Evolutionary conservation across 2,113 vertebrate genomes (phyloP).

Genomic region (Urocolius indicus): DNA sequence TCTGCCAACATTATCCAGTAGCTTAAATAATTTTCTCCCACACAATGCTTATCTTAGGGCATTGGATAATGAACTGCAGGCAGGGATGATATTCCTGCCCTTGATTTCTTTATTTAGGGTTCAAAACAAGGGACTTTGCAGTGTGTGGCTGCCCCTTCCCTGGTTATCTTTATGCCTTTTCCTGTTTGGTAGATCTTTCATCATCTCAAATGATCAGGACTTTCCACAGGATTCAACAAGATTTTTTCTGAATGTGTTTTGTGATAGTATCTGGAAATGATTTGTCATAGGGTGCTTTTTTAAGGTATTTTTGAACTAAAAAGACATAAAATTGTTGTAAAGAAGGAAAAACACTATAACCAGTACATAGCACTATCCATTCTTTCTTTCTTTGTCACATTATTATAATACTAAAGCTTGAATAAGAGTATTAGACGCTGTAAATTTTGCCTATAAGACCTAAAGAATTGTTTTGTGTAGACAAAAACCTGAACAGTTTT

Average conservation of each 20-base stretch:
- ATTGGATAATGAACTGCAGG: neutral
- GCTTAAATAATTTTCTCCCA: neutral
- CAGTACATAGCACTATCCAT: neutral
- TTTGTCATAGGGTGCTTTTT: neutral
- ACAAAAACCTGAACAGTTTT: neutral
- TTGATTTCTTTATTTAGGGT: neutral
- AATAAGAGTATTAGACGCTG: neutral
- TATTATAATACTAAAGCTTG: neutral
- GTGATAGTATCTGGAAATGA: neutral
- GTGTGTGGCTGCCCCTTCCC: neutral
- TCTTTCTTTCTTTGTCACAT: neutral
- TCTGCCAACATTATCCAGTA: neutral
- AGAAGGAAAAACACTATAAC: neutral
- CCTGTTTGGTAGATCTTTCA: neutral
- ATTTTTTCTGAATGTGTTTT: neutral
- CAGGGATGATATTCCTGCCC: neutral
- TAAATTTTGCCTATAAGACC: neutral
- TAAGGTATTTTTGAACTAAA: neutral
- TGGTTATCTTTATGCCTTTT: neutral
- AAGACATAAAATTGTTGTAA: neutral
- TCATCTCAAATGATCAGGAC: neutral
- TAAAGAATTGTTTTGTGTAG: neutral
- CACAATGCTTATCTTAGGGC: neutral
- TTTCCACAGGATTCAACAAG: neutral
- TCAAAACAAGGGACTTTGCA: neutral